Conservation (phyloP, 1,140 invertebrate genomes). For the Psilanteris sp. region DNA sequence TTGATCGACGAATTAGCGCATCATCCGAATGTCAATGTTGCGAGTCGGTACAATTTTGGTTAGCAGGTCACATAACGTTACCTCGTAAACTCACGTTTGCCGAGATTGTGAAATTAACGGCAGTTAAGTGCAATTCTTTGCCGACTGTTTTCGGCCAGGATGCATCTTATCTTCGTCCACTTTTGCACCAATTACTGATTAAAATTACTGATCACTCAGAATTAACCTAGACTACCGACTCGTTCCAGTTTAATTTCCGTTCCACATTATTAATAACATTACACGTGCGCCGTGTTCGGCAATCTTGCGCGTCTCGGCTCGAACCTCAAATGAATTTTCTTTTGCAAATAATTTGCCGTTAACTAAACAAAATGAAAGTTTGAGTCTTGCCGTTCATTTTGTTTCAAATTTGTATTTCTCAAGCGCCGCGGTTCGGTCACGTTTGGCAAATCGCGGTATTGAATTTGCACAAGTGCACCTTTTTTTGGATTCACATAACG, state of each 20-base stretch:
- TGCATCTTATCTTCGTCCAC: too few relatives aligned
- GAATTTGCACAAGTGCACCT: slow-evolving; percentile 14
- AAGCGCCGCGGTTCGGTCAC: slow-evolving; percentile 2
- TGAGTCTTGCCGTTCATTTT: not conserved
- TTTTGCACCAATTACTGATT: slow-evolving; percentile 10
- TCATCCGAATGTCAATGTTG: slow-evolving; percentile 14
- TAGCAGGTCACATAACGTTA: slow-evolving; percentile 60
- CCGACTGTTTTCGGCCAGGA: too few relatives aligned
- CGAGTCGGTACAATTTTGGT: slow-evolving; percentile 44
- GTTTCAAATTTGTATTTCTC: slow-evolving; percentile 1
- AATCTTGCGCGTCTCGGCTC: too few relatives aligned
- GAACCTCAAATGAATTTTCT: too few relatives aligned
- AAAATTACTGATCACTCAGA: too few relatives aligned
- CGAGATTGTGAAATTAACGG: slow-evolving; percentile 49
- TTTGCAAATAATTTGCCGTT: too few relatives aligned
- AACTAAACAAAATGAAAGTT: not conserved
- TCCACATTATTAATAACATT: too few relatives aligned
- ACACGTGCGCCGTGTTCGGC: too few relatives aligned
- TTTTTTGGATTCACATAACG: slow-evolving; percentile 33
- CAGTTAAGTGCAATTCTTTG: too few relatives aligned
- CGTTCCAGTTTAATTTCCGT: too few relatives aligned
- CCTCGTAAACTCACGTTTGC: slow-evolving; percentile 29
- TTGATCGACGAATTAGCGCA: too few relatives aligned
- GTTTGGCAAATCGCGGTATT: slow-evolving; percentile 20
- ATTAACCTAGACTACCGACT: too few relatives aligned